Conservation (phyloP, 35 echinoderm and acorn worm genomes). For the Eucidaris tribuloides region DNA sequence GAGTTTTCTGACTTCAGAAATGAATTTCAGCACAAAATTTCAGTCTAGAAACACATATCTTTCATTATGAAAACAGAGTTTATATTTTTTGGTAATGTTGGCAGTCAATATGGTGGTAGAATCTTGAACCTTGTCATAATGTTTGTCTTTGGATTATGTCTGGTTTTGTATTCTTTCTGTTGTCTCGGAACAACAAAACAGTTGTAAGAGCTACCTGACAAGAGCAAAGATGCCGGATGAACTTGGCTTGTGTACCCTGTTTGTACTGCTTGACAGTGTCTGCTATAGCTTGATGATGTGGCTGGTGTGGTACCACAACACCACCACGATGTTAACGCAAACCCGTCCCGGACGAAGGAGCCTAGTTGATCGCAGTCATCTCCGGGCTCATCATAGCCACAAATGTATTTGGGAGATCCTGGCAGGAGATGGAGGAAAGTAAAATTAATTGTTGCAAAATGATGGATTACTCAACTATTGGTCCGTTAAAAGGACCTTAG, state of each 20-base stretch:
- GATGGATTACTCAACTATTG: too few relatives aligned
- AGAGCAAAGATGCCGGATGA: slow-evolving; percentile 50
- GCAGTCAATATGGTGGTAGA: too few relatives aligned
- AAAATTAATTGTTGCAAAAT: neutral
- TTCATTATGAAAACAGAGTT: too few relatives aligned
- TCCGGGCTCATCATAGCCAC: slow-evolving; percentile 96
- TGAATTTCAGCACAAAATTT: too few relatives aligned
- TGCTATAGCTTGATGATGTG: slow-evolving; percentile 84
- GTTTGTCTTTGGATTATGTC: too few relatives aligned
- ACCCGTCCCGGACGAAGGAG: slow-evolving; percentile 83
- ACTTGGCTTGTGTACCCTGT: slow-evolving; percentile 62
- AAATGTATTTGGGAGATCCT: slow-evolving; percentile 96
- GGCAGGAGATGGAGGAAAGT: neutral
- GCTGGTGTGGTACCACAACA: slow-evolving; percentile 92
- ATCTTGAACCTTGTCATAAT: too few relatives aligned
- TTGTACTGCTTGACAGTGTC: slow-evolving; percentile 84
- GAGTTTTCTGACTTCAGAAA: too few relatives aligned
- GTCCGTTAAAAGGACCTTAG: too few relatives aligned
- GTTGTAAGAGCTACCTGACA: slow-evolving; percentile 60
- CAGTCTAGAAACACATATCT: too few relatives aligned
- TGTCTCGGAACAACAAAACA: too few relatives aligned
- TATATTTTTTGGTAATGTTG: too few relatives aligned
- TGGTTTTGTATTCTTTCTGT: too few relatives aligned
- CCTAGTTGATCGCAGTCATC: slow-evolving; percentile 82
- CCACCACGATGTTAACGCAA: slow-evolving; percentile 91